A percentile compares a stretch with the other conserved stretches of the same genome.
These are phyloP conservation scores for Baronia brevicornis DNA, from an alignment of 2,888 invertebrate species.

Conservation along the genomic window DNA sequence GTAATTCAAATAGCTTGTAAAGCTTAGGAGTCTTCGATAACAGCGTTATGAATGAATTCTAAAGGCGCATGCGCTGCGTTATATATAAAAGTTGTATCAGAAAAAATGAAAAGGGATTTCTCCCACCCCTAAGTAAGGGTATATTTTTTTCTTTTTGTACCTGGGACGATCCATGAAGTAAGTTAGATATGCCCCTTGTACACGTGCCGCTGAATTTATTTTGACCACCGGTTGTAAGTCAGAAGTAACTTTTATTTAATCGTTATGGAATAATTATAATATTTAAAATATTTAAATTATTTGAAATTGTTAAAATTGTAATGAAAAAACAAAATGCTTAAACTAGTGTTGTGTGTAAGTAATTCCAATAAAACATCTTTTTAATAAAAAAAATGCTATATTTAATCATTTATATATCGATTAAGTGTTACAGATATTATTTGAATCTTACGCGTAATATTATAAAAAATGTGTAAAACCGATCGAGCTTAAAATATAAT, in stretches of 20 bases:
- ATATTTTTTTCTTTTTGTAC: slow-evolving; percentile 54
- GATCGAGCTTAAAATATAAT: no score
- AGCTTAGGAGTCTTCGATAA: slow-evolving; percentile 38
- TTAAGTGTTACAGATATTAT: no score
- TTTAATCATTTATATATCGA: no score
- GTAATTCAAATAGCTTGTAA: slow-evolving; percentile 22
- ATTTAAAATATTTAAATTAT: no score
- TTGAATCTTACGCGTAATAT: no score
- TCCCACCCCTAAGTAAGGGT: slow-evolving; percentile 47
- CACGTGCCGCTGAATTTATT: slow-evolving; percentile 61
- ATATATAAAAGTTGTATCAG: slow-evolving; percentile 51
- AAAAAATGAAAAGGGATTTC: slow-evolving; percentile 60
- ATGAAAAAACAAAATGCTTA: no score
- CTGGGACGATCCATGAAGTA: slow-evolving; percentile 39
- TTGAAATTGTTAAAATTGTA: no score
- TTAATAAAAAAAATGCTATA: no score
- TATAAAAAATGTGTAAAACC: no score
- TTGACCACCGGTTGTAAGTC: slow-evolving; percentile 30
- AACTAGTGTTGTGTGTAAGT: no score
- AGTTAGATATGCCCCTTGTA: slow-evolving; percentile 31
- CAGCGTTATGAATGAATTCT: slow-evolving; percentile 53
- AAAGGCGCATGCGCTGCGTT: slow-evolving; percentile 40
- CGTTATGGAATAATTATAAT: slow-evolving; percentile 16
- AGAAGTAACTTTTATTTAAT: slow-evolving; percentile 13
- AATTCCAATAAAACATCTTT: no score